A percentile compares a stretch with the other conserved stretches of the same genome.
These are phyloP conservation scores for Holacanthella duospinosa DNA, from an alignment of 2,888 invertebrate genomes.

Conservation along the genomic window DNA sequence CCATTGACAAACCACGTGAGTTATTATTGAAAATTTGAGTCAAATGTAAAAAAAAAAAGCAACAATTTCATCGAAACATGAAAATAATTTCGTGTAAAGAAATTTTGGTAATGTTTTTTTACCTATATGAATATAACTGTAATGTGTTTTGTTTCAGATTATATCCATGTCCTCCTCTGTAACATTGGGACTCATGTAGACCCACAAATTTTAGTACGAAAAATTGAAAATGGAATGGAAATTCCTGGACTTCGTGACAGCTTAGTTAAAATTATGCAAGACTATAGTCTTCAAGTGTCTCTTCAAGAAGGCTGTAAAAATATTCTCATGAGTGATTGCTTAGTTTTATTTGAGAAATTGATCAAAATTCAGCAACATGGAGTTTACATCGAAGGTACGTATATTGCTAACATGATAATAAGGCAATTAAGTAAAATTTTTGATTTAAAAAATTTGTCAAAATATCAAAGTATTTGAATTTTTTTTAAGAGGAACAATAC, in stretches of 20 bases:
- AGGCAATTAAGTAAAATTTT: no score
- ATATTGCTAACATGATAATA: neutral
- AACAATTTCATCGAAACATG: neutral
- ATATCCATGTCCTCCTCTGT: slow-evolving; percentile 58
- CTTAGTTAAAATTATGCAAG: slow-evolving; percentile 86
- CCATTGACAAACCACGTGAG: slow-evolving; percentile 69
- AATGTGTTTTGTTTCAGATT: slow-evolving; percentile 45
- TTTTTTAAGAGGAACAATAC: slow-evolving; percentile 57
- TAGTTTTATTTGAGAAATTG: slow-evolving; percentile 69
- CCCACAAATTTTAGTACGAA: slow-evolving; percentile 72
- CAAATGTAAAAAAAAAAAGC: neutral
- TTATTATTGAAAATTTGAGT: no score
- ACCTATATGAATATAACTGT: neutral
- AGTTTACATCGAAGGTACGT: slow-evolving; percentile 52
- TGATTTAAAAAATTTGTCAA: no score
- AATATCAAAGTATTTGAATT: neutral
- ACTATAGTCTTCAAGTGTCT: slow-evolving; percentile 82
- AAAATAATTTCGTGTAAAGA: neutral
- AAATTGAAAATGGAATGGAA: slow-evolving; percentile 70
- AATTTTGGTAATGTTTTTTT: slow-evolving; percentile 3
- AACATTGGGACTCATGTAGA: slow-evolving; percentile 77
- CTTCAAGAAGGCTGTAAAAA: slow-evolving; percentile 82
- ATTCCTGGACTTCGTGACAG: slow-evolving; percentile 84
- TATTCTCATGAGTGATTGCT: slow-evolving; percentile 82
- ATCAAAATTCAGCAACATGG: slow-evolving; percentile 68